Evolutionary conservation across 2,888 invertebrate species (phyloP), one percentile per base, ranked within the genome.

Genomic region (Fragum sueziense): DNA sequence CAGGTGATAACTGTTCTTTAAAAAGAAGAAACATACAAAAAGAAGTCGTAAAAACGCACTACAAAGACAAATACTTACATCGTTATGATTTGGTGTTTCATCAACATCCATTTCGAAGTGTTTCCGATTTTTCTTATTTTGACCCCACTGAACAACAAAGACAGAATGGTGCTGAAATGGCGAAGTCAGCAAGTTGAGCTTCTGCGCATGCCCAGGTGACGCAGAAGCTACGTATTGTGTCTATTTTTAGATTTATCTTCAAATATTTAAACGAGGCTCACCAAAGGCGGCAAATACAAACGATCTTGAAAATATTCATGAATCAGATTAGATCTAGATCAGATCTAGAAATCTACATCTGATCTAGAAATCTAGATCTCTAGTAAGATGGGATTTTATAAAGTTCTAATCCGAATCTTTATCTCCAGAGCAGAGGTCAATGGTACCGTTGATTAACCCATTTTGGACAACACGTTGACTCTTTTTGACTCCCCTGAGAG

Each of bases 201-300:
- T 76, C 17, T 88, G 89, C 87, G 90, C 91, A 90, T 90, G 91
- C 88, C 82, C 52, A 20, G 25, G 27, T 65, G 65, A 65, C 65
- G 65, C 41, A 25, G n/a, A 0, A 17, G 0, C 4, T 65, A 17
- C 20, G 27, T 14, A 14, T 25, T 41, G 14, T 20, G 14, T 41
- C 34, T 65, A 65, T 41, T 65, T 65, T 41, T 65, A 65, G 65
- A 3, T 6, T n/a, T 25, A 9, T n/a, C n/a, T 41, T 41, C 9
- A 41, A 41, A 22, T 22, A 65, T n/a, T n/a, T n/a, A 41, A 65
- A 65, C 65, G 65, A 65, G 41, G 20, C 33, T 51, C n/a, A 17
- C 37, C 34, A 22, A n/a, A n/a, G 47, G 47, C 47, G 47, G 47
- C 20, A 47, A 47, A 47, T 47, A 14, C 47, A 47, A 47, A 47